Base-by-base conservation (phyloP, 2,888 invertebrate genomes). In the Torymus auratus region DNA sequence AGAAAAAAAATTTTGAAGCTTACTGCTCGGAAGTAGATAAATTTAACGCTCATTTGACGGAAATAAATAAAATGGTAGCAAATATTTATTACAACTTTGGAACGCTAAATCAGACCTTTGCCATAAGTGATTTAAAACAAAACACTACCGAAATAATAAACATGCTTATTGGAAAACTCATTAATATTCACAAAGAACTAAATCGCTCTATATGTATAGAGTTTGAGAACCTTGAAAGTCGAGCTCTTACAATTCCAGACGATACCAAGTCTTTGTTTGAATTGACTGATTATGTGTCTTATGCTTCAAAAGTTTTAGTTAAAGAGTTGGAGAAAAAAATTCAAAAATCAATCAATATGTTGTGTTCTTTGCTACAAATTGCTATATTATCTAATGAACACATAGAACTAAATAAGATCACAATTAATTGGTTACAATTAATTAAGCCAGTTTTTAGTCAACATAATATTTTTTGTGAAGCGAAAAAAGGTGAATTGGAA, bases 401-500 rank as follows among this genome's bases (percentile, higher is more conserved):
- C 82, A 89, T 93, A 69, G 88, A 91, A 13, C 85, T 93, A 14
- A 93, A 93, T 84, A 91, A 90, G 60, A 88, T 87, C 13, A 92
- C 93, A 10, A 91, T 94, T 14, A 91, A 92, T 50, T 93, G 93
- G 93, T 91, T 93, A 10, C 86, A 89, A 14, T 88, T 91, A 15
- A 93, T 94, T 82, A 91, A 92, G 73, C 92, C 93, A 7, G 89
- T 93, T 17, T 93, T 93, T 86, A 91, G 91, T 78, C 89, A 91
- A 69, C 93, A 92, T 84, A 92, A 92, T 78, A 91, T 86, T 14
- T 88, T 92, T 55, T 91, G 93, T 76, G 93, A 94, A 85, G 91
- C 92, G 15, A 92, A 92, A 84, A 93, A 93, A 85, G 91, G 91
- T 80, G 91, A 92, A 64, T 91, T 93, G 79, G 94, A 94, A 88